Percentiles rank a stretch among this genome's conserved stretches.
phyloP scores from a whole-genome alignment of 2,888 invertebrate species.

The Scelioninae gen. 2 region DNA sequence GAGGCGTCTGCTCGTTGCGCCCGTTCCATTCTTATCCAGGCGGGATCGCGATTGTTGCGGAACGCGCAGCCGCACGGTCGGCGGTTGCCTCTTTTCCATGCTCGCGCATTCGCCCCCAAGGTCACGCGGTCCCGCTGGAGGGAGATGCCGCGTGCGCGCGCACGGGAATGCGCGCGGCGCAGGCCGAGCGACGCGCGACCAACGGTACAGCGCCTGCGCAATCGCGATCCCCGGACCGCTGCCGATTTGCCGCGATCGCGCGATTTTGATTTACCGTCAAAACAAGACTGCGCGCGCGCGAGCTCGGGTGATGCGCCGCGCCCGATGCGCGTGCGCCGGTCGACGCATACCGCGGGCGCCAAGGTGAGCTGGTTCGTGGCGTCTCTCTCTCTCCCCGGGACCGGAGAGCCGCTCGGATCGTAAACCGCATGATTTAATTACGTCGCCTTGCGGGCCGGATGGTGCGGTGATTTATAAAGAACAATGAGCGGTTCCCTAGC shows the following conservation, averaged over 20 bases:
- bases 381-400: conserved; percentile 54
- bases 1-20: conserved; percentile 25
- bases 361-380: conserved; percentile 71
- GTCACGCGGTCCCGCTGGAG: conserved; percentile 53
- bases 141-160: conserved; percentile 47
- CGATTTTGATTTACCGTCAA: conserved; percentile 57
- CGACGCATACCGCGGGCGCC: conserved; percentile 71
- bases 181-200: conserved; percentile 11
- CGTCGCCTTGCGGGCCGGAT: conserved; percentile 8
- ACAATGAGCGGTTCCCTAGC: too few species aligned
- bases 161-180: conserved; percentile 38
- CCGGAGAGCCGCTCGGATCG: conserved; percentile 14
- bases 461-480: too few species aligned
- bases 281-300: conserved; percentile 47
- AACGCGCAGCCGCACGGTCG: conserved; percentile 42
- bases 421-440: conserved; percentile 29
- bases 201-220: conserved; percentile 26
- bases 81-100: conserved; percentile 57
- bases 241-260: conserved; percentile 12
- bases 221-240: conserved; percentile 21
- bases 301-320: conserved; percentile 61
- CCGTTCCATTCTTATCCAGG: conserved; percentile 46
- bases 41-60: conserved; percentile 49
- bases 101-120: conserved; percentile 54
- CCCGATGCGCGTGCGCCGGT: conserved; percentile 69